Evolutionary conservation across 2,888 invertebrate species (phyloP).

Genomic region (Agriopis marginaria): DNA sequence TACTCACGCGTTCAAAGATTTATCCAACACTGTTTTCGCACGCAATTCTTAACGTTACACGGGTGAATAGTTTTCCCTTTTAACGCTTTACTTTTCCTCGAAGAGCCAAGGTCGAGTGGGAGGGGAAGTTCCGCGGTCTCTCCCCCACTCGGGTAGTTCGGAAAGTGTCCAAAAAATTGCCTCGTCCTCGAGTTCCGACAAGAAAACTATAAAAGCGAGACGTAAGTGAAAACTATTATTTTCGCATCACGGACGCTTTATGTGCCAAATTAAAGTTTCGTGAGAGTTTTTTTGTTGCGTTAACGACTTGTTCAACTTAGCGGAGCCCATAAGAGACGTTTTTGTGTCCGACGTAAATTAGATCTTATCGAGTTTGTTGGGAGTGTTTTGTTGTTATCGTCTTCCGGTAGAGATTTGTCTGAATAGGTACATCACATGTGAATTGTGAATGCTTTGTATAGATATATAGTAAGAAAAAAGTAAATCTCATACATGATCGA

Average conservation of each 20-base stretch:
- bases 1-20: constrained; percentile 63
- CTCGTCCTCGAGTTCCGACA: constrained; percentile 48
- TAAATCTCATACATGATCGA: background rate
- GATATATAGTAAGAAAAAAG: background rate
- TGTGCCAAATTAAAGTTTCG: constrained; percentile 60
- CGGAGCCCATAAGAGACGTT: constrained; percentile 55
- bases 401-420: constrained; percentile 42
- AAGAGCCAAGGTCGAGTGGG: constrained; percentile 38
- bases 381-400: constrained; percentile 53
- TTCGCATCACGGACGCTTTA: constrained; percentile 57
- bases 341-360: constrained; percentile 58
- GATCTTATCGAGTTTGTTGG: constrained; percentile 50
- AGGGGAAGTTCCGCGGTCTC: constrained; percentile 30
- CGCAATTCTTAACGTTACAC: constrained; percentile 33
- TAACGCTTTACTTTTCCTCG: constrained; percentile 36
- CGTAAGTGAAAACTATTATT: constrained; percentile 60
- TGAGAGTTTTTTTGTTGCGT: constrained; percentile 54
- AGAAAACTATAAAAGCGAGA: constrained; percentile 53
- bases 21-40: constrained; percentile 55
- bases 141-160: constrained; percentile 33
- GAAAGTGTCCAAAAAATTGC: constrained; percentile 49
- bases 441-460: constrained; percentile 16
- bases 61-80: constrained; percentile 38
- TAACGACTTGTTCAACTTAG: constrained; percentile 61
- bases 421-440: constrained; percentile 6